phyloP scores from a whole-genome alignment of 2,888 invertebrate species.

The Lithophane socia region DNA sequence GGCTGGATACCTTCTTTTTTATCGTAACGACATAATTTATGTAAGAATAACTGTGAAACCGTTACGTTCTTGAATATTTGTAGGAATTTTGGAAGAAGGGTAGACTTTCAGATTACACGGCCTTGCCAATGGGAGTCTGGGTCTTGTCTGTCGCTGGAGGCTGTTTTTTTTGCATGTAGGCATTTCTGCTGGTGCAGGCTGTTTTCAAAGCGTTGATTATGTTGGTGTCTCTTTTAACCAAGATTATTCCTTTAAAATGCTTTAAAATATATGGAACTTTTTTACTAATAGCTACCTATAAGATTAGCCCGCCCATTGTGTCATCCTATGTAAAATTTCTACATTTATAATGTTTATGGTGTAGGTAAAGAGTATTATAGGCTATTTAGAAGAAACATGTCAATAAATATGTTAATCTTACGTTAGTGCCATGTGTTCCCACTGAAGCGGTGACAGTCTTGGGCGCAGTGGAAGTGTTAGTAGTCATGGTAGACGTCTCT shows the following conservation, averaged over 20 bases:
- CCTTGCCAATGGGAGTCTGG: not conserved
- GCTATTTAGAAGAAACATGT: not conserved
- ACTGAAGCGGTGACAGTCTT: conserved; percentile 92
- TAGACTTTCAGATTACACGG: not conserved
- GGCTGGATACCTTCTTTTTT: not conserved
- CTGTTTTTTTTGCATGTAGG: not conserved
- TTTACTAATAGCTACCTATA: not conserved
- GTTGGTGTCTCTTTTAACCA: not conserved
- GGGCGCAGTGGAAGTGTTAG: conserved; percentile 91
- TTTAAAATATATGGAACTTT: not conserved
- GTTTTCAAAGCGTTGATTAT: not conserved
- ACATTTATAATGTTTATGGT: too few relatives aligned
- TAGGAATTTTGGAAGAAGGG: not conserved
- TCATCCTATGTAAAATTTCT: too few relatives aligned
- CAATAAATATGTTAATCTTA: conserved; percentile 72
- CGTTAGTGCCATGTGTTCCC: conserved; percentile 92
- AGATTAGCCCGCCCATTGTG: too few relatives aligned
- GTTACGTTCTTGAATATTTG: not conserved
- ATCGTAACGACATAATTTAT: not conserved
- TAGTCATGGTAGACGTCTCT: conserved; percentile 92
- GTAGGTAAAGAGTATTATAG: too few relatives aligned
- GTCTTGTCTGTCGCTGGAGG: not conserved
- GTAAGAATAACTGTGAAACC: not conserved
- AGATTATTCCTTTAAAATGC: not conserved
- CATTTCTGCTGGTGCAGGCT: not conserved